Percentiles rank a stretch among this genome's conserved stretches.
phyloP scores from a whole-genome alignment of 1,140 invertebrate species.

The Apocrypta bakeri region DNA sequence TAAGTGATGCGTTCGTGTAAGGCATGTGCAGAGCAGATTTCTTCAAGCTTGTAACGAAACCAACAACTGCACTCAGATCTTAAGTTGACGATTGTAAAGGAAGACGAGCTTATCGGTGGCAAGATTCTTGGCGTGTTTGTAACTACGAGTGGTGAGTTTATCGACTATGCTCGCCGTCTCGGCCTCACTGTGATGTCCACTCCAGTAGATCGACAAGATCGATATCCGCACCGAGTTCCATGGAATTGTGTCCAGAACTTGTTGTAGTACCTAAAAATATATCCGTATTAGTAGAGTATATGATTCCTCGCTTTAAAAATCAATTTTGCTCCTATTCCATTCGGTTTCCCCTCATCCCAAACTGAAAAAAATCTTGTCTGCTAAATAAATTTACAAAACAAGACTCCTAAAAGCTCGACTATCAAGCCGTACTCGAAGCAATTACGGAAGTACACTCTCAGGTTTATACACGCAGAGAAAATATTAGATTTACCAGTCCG shows the following conservation, averaged over 20 bases:
- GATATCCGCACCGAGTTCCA: slow-evolving; percentile 71
- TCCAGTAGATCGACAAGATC: slow-evolving; percentile 70
- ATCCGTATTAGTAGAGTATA: not conserved
- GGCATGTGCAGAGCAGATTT: not conserved
- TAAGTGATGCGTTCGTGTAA: not conserved
- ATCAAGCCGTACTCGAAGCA: not conserved
- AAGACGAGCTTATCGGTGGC: slow-evolving; percentile 69
- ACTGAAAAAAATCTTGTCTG: not conserved
- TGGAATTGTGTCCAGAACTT: slow-evolving; percentile 72
- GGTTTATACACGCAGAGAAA: not conserved
- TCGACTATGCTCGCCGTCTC: slow-evolving; percentile 68
- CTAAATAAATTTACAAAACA: not conserved
- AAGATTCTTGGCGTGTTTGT: slow-evolving; percentile 62
- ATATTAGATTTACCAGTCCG: slow-evolving; percentile 48
- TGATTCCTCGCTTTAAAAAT: not conserved
- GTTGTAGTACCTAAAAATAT: slow-evolving; percentile 40
- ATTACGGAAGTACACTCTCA: not conserved
- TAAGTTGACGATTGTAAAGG: slow-evolving; percentile 65
- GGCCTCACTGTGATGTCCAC: slow-evolving; percentile 63
- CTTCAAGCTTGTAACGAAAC: not conserved
- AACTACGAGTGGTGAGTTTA: slow-evolving; percentile 65
- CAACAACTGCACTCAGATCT: slow-evolving; percentile 59
- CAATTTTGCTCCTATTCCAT: not conserved
- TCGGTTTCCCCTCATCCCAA: not conserved
- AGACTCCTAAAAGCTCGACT: not conserved